phyloP scores from a whole-genome alignment of 2,113 vertebrate species.

The Pycnonotus jocosus region DNA sequence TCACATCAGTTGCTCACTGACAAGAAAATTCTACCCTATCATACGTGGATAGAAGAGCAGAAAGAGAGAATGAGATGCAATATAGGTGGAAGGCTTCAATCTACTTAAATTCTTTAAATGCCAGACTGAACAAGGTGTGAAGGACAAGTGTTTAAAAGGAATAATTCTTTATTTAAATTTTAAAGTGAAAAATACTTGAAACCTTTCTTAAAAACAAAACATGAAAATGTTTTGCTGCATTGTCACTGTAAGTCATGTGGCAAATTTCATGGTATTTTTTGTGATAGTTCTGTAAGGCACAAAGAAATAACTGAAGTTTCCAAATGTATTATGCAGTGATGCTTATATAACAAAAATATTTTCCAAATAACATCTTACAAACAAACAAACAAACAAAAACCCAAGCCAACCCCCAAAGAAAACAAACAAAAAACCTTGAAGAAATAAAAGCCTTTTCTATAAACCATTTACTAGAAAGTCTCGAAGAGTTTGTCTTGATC shows the following conservation, averaged over 20 bases:
- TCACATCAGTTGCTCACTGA: background rate
- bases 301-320: background rate
- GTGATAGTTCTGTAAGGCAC: background rate
- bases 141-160: background rate
- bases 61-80: background rate
- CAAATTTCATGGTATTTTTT: background rate
- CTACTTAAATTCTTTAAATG: background rate
- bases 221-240: background rate
- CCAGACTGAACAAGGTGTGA: background rate
- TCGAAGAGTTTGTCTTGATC: background rate
- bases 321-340: background rate
- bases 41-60: background rate
- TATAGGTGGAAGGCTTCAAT: slow-evolving; percentile 35
- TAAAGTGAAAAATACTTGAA: background rate
- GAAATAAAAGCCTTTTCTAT: background rate
- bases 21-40: slow-evolving; percentile 48
- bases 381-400: background rate
- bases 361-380: background rate
- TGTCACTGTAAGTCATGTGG: background rate
- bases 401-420: background rate
- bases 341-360: background rate
- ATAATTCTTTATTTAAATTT: background rate
- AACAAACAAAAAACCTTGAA: background rate
- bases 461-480: background rate
- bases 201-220: background rate